These are phyloP conservation scores for Acleris laterana DNA, from an alignment of 2,888 invertebrate genomes.

Conservation along the genomic window DNA sequence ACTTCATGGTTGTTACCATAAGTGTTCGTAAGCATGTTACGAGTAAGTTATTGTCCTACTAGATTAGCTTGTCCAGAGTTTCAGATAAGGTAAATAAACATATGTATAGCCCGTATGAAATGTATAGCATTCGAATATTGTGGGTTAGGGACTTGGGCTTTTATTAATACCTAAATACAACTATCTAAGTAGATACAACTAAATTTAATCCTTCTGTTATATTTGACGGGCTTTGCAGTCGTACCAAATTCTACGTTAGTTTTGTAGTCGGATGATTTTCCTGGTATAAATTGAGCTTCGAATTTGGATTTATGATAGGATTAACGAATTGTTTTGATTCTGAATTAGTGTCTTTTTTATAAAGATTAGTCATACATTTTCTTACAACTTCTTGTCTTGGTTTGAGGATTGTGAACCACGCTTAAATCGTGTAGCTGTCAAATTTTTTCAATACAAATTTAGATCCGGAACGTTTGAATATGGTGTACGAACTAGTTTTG, in stretches of 20 bases:
- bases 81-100: constrained; percentile 2
- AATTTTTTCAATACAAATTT: no score
- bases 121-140: constrained; percentile 20
- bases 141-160: constrained; percentile 3
- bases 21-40: neutral
- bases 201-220: constrained; percentile 11
- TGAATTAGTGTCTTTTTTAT: no score
- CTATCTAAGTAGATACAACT: neutral
- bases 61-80: neutral
- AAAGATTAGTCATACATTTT: no score
- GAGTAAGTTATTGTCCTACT: neutral
- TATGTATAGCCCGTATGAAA: constrained; percentile 3
- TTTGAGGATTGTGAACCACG: no score
- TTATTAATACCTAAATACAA: no score
- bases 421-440: no score
- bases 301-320: neutral
- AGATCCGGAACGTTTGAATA: no score
- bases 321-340: neutral
- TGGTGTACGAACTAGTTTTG: no score
- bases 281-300: neutral
- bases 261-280: neutral
- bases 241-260: constrained; percentile 5
- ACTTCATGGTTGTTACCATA: no score
- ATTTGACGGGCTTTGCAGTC: neutral
- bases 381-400: no score